These are phyloP conservation scores for Astur gentilis DNA, from an alignment of 2,113 vertebrate genomes.

Conservation along the genomic window DNA sequence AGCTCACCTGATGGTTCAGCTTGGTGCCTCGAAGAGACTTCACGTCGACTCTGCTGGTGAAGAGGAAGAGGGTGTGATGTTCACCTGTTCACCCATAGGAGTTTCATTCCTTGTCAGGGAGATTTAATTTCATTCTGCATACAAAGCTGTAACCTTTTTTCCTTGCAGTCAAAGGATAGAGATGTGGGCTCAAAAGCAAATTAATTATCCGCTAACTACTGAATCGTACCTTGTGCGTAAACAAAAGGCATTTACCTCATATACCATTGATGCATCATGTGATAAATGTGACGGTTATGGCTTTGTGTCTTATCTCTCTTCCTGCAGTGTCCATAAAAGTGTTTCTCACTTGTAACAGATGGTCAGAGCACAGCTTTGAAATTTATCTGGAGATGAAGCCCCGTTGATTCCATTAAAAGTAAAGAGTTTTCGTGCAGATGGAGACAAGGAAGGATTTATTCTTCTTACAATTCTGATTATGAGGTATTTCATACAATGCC, in stretches of 20 bases:
- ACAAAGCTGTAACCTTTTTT: background rate
- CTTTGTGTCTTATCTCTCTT: conserved; percentile 35
- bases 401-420: conserved; percentile 58
- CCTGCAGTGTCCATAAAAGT: conserved; percentile 28
- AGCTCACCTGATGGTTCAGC: background rate
- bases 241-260: conserved; percentile 48
- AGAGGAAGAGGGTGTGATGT: background rate
- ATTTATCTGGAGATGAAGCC: conserved; percentile 33
- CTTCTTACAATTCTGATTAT: conserved; percentile 18
- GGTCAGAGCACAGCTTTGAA: conserved; percentile 50
- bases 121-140: background rate
- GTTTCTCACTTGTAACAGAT: conserved; percentile 64
- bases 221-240: background rate
- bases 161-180: background rate
- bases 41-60: background rate
- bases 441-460: background rate
- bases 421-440: conserved; percentile 40
- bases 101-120: background rate
- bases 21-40: background rate
- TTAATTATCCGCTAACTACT: background rate
- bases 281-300: conserved; percentile 49
- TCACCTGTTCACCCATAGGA: background rate
- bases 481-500: conserved; percentile 42
- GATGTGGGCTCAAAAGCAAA: background rate
- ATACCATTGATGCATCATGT: background rate